Evolutionary conservation across 2,888 invertebrate genomes (phyloP), one percentile per base, ranked within the genome.

Genomic region (Agonopterix subpropinquella): DNA sequence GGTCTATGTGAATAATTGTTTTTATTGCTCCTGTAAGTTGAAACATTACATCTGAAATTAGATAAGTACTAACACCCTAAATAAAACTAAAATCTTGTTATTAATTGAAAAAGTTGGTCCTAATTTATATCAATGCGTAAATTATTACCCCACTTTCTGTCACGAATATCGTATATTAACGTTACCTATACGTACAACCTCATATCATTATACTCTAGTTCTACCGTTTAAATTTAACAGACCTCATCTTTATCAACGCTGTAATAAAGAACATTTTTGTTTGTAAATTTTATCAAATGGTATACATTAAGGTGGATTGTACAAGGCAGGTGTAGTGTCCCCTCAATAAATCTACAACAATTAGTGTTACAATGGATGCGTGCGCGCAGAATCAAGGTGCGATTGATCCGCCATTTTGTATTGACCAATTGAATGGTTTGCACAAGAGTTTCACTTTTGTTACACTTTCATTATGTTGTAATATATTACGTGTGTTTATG

Each of bases 341-440:
- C 56, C 64, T 61, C 54, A 66, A 63, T 66, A 68, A 58, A 64
- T 69, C 55, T 65, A 53, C 54, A 62, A 64, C 66, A 70, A 75
- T 75, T 75, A 69, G 55, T 52, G 37, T 48, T 51, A 73, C 70
- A 73, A 73, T 64, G 55, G 62, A 50, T 59, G 61, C 65, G 64
- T 57, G 65, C 64, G 67, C 68, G 68, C 64, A 65, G 53, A 53
- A 54, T 50, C 65, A 69, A 65, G 66, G 69, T 73, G 68, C 55
- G 53, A 28, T 28, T 53, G 56, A 57, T 43, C 47, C 47, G 48
- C 44, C 45, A 49, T 45, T 28, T 45, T 49, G 36, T 37, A 41
- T 49, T 64, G 63, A 59, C 64, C 68, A 62, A 62, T 64, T 61
- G 55, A 57, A 47, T 44, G 49, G 49, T 51, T 69, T 66, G 61